These are phyloP conservation scores for Eupelmus urozonus DNA, from an alignment of 2,888 invertebrate species.

Conservation along the genomic window DNA sequence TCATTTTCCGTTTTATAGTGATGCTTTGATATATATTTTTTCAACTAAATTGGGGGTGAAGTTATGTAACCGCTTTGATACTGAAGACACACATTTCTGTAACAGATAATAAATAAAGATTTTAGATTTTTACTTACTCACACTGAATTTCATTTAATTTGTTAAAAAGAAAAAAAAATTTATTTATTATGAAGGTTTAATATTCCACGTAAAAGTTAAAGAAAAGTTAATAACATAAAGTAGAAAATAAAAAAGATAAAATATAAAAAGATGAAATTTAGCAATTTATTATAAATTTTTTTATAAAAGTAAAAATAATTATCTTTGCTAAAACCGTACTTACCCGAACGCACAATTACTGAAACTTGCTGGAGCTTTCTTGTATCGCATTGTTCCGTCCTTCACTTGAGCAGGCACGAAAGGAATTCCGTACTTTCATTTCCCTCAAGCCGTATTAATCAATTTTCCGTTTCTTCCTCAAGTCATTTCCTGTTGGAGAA, in stretches of 20 bases:
- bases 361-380: neutral
- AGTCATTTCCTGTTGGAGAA: constrained; percentile 44
- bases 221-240: neutral
- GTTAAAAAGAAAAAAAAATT: neutral
- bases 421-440: constrained; percentile 46
- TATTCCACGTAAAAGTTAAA: too few relatives aligned
- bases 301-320: neutral
- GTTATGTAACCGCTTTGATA: constrained; percentile 22
- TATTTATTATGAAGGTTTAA: neutral
- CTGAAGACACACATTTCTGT: constrained; percentile 37
- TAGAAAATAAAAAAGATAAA: neutral
- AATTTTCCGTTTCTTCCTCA: constrained; percentile 36
- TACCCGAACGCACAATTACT: constrained; percentile 27
- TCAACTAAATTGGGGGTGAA: constrained; percentile 3
- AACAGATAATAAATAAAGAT: constrained; percentile 16
- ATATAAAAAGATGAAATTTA: constrained; percentile 9
- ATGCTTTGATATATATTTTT: constrained; percentile 14
- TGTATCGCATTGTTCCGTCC: constrained; percentile 32
- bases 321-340: neutral
- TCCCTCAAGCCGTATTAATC: constrained; percentile 33
- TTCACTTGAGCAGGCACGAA: constrained; percentile 29
- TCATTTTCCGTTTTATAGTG: constrained; percentile 23
- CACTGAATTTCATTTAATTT: neutral
- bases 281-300: neutral
- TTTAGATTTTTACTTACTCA: neutral